Evolutionary conservation across 2,113 vertebrate species (phyloP).

Genomic region (Cyprinodon tularosa): DNA sequence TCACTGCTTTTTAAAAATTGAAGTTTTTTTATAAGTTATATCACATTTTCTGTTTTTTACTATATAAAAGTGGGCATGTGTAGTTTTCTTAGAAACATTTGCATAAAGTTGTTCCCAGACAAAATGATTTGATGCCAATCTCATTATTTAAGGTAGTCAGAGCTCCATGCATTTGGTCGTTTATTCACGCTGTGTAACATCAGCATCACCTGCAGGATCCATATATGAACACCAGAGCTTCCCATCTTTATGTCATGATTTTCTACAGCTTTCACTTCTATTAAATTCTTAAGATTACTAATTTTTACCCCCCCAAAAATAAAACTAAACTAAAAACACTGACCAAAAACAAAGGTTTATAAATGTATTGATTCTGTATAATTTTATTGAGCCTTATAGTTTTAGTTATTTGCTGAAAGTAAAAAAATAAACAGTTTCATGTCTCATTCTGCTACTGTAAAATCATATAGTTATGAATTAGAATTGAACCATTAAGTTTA

Average conservation of each 20-base stretch:
- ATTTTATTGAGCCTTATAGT: too few species aligned
- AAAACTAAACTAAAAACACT: too few species aligned
- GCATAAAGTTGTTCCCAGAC: background rate
- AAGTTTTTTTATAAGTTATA: background rate
- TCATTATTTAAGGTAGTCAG: constrained; percentile 22
- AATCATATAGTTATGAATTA: too few species aligned
- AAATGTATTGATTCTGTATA: too few species aligned
- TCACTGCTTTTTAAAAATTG: background rate
- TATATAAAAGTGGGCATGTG: background rate
- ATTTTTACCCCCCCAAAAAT: background rate
- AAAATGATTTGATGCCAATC: background rate
- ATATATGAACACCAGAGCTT: constrained; percentile 21
- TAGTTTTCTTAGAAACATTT: background rate
- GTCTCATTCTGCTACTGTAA: too few species aligned
- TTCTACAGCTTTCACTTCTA: background rate
- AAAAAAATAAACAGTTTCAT: too few species aligned
- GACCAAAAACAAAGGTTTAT: too few species aligned
- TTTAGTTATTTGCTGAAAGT: too few species aligned
- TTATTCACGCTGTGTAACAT: constrained; percentile 35
- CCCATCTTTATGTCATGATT: background rate
- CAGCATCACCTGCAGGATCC: constrained; percentile 61
- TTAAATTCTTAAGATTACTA: background rate
- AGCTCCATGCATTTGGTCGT: constrained; percentile 2
- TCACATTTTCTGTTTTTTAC: background rate
- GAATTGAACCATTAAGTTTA: too few species aligned